phyloP scores from a whole-genome alignment of 2,113 vertebrate genomes.

The Phylloscopus trochiloides region DNA sequence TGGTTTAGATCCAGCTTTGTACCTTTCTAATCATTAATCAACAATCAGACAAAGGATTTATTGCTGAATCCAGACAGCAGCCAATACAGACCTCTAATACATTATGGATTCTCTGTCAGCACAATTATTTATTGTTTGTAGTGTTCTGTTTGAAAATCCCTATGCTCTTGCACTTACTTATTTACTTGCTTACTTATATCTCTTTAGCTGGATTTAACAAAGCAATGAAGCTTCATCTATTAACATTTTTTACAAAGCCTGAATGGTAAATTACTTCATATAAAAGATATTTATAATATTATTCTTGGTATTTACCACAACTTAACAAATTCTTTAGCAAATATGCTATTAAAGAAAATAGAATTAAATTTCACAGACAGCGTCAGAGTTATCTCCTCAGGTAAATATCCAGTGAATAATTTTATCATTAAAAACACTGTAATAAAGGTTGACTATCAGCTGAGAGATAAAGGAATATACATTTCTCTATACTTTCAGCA shows the following conservation, averaged over 20 bases:
- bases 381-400: background rate
- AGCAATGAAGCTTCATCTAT: background rate
- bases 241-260: background rate
- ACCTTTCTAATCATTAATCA: slow-evolving; percentile 26
- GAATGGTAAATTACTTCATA: background rate
- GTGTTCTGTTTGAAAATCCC: slow-evolving; percentile 20
- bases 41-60: slow-evolving; percentile 27
- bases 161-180: background rate
- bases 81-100: slow-evolving; percentile 19
- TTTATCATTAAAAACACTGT: background rate
- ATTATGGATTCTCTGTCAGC: slow-evolving; percentile 25
- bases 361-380: background rate
- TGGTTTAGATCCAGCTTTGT: background rate
- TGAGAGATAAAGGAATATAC: background rate
- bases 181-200: background rate
- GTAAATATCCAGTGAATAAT: background rate
- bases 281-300: background rate
- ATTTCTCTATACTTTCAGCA: background rate
- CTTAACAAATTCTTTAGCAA: background rate
- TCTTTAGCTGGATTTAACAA: background rate
- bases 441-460: background rate
- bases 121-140: slow-evolving; percentile 22
- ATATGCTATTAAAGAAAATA: background rate
- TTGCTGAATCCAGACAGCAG: slow-evolving; percentile 18
- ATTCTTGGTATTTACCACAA: background rate